Percentiles rank a stretch among this genome's conserved stretches.
Evolutionary conservation across 1,140 invertebrate species (phyloP).

Genomic region (Magallana gigas): DNA sequence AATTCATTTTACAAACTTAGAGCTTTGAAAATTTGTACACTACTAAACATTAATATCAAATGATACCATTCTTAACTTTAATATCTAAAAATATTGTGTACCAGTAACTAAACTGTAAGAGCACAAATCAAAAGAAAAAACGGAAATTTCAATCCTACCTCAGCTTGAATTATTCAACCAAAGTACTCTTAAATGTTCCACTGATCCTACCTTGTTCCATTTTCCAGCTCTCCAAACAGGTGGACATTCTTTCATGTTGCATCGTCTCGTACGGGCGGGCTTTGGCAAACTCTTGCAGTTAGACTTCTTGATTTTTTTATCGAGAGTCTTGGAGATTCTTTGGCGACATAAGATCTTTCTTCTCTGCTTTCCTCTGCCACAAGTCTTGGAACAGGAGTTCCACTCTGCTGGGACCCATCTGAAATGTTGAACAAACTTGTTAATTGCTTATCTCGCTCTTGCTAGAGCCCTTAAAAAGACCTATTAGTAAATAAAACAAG

Average conservation of each 20-base stretch:
- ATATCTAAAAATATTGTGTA: too few species aligned
- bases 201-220: constrained; percentile 68
- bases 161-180: not conserved
- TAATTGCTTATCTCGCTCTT: too few species aligned
- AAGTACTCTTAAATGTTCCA: not conserved
- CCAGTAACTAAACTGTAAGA: too few species aligned
- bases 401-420: constrained; percentile 73
- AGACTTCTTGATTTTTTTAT: constrained; percentile 66
- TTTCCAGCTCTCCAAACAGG: constrained; percentile 83
- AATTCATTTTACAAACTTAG: not conserved
- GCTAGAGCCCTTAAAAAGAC: too few species aligned
- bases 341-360: constrained; percentile 69
- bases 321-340: constrained; percentile 69
- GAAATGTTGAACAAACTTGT: not conserved
- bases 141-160: not conserved
- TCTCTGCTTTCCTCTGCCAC: constrained; percentile 71
- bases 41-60: too few species aligned
- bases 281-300: constrained; percentile 75
- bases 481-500: too few species aligned
- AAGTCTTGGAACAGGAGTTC: constrained; percentile 68
- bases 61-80: too few species aligned
- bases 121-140: constrained; percentile 80
- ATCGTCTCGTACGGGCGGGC: constrained; percentile 82
- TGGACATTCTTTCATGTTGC: constrained; percentile 84
- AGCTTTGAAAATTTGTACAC: not conserved